Percentiles rank a stretch among this genome's conserved stretches.
Evolutionary conservation across 1,140 invertebrate species (phyloP).

Genomic region (Nasonia vitripennis): DNA sequence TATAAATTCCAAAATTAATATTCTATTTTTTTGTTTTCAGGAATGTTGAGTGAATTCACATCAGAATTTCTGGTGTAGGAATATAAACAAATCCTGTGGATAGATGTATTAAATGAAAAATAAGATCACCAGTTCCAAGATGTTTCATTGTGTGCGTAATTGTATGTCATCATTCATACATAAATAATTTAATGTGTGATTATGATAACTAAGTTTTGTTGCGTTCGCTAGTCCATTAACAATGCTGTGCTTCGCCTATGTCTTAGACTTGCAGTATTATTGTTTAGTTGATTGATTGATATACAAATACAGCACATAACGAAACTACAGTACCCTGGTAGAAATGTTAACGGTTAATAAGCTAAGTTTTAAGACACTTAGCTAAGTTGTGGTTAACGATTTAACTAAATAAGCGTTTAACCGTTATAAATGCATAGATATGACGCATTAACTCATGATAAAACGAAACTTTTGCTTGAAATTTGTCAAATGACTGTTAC

Average conservation of each 20-base stretch:
- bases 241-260: slow-evolving; percentile 53
- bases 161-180: slow-evolving; percentile 51
- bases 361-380: too few species aligned
- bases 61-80: slow-evolving; percentile 53
- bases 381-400: too few species aligned
- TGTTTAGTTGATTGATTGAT: slow-evolving; percentile 34
- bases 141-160: slow-evolving; percentile 56
- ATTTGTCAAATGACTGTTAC: too few species aligned
- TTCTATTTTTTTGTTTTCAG: slow-evolving; percentile 59
- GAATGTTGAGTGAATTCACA: slow-evolving; percentile 63
- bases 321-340: slow-evolving; percentile 48
- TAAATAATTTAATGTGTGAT: slow-evolving; percentile 34
- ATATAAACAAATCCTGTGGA: slow-evolving; percentile 53
- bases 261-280: slow-evolving; percentile 62
- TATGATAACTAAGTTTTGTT: slow-evolving; percentile 53
- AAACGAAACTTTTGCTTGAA: too few species aligned
- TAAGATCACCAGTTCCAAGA: slow-evolving; percentile 51
- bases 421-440: too few species aligned
- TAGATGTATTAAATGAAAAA: slow-evolving; percentile 48
- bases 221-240: slow-evolving; percentile 40
- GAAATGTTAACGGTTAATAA: too few species aligned
- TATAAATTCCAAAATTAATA: neutral
- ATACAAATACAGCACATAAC: slow-evolving; percentile 49
- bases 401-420: too few species aligned
- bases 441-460: too few species aligned